Conservation (phyloP, 37 sponge, comb jelly and placozoan species). For the Beroe forskalii region DNA sequence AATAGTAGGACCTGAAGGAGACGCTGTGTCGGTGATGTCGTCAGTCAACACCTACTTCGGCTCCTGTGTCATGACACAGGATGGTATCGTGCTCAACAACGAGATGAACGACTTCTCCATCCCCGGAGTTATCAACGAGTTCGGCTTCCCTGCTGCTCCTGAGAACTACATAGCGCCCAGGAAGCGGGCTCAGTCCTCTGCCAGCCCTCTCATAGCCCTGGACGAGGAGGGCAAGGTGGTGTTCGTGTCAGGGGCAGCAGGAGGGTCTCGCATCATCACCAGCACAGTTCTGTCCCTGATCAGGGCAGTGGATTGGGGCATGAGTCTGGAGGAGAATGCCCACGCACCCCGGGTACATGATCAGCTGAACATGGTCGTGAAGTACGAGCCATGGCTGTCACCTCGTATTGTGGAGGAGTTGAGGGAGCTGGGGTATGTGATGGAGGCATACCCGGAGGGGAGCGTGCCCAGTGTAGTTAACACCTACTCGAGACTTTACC, state of each 20-base stretch:
- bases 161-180: conserved; percentile 78
- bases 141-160: conserved; percentile 68
- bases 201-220: conserved; percentile 70
- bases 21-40: conserved; percentile 82
- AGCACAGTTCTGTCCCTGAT: conserved; percentile 39
- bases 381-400: neutral
- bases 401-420: neutral
- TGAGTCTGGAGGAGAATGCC: conserved; percentile 1
- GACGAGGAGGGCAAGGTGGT: conserved; percentile 65
- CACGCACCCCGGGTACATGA: neutral
- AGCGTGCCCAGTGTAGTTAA: neutral
- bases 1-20: conserved; percentile 74
- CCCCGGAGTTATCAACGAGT: conserved; percentile 77
- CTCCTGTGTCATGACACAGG: conserved; percentile 73
- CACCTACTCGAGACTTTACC: neutral
- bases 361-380: neutral
- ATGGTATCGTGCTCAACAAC: conserved; percentile 87
- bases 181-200: conserved; percentile 83
- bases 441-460: neutral
- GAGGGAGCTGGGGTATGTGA: neutral
- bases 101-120: conserved; percentile 93
- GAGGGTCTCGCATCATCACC: conserved; percentile 83
- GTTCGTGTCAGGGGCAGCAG: conserved; percentile 85
- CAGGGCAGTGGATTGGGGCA: conserved; percentile 11
- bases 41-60: conserved; percentile 86